These are phyloP conservation scores for Notothenia rossii DNA, from an alignment of 2,113 vertebrate genomes.

Conservation along the genomic window DNA sequence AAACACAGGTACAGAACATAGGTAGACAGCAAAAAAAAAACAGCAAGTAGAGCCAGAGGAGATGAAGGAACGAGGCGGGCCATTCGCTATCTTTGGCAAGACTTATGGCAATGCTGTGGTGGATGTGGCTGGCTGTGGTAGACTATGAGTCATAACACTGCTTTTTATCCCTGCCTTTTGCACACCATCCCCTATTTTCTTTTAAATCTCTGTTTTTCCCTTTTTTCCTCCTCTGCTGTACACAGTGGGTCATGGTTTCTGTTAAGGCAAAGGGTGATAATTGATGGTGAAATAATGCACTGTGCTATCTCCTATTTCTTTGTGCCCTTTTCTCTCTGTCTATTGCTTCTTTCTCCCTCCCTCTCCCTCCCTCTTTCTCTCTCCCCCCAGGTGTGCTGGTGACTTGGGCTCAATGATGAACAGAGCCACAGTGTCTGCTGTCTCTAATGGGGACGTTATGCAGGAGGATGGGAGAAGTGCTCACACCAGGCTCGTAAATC, in stretches of 20 bases:
- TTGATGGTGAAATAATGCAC: slow-evolving; percentile 58
- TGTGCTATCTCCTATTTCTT: slow-evolving; percentile 28
- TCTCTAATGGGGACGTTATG: slow-evolving; percentile 82
- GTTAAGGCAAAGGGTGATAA: slow-evolving; percentile 45
- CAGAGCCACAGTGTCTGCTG: slow-evolving; percentile 73
- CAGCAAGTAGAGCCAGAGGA: slow-evolving; percentile 22
- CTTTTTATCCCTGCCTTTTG: slow-evolving; percentile 9
- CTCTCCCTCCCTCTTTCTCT: background rate
- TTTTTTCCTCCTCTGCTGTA: slow-evolving; percentile 24
- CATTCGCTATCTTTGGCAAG: slow-evolving; percentile 18
- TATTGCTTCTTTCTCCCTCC: background rate
- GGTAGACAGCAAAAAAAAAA: slow-evolving; percentile 21
- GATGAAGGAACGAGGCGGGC: slow-evolving; percentile 22
- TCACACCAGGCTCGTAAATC: slow-evolving; percentile 73
- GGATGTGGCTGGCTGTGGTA: slow-evolving; percentile 5
- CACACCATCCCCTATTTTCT: slow-evolving; percentile 11
- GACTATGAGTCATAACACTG: slow-evolving; percentile 14
- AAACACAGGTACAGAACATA: slow-evolving; percentile 66
- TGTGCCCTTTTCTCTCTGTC: slow-evolving; percentile 29
- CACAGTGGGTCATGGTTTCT: slow-evolving; percentile 30
- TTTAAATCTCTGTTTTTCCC: background rate
- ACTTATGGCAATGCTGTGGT: slow-evolving; percentile 5
- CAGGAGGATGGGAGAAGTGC: slow-evolving; percentile 70
- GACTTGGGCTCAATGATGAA: slow-evolving; percentile 73
- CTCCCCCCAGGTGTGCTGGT: slow-evolving; percentile 66